Conservation (phyloP, 2,888 invertebrate species). For the Pherbina coryleti region DNA sequence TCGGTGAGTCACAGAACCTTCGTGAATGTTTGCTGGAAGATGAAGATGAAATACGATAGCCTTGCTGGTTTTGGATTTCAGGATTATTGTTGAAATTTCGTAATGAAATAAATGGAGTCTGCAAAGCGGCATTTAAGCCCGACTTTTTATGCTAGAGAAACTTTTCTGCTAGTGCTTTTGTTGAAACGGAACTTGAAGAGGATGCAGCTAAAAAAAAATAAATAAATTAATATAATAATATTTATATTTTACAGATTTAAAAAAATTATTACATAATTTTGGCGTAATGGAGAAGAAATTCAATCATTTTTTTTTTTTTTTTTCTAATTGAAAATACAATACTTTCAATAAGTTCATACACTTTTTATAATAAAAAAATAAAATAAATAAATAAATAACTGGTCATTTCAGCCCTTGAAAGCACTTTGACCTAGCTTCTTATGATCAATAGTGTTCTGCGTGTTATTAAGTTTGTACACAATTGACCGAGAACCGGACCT, state of each 20-base stretch:
- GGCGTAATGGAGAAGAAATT: too few species aligned
- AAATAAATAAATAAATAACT: too few species aligned
- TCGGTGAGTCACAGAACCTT: conserved; percentile 10
- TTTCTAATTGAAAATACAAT: too few species aligned
- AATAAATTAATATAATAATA: conserved; percentile 17
- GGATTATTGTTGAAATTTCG: conserved; percentile 29
- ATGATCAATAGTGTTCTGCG: too few species aligned
- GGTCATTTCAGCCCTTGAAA: too few species aligned
- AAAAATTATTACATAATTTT: too few species aligned
- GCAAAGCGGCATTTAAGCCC: conserved; percentile 69
- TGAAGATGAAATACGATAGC: conserved; percentile 26
- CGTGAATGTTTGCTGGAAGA: conserved; percentile 24
- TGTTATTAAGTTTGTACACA: too few species aligned
- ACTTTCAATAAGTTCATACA: too few species aligned
- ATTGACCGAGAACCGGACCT: too few species aligned
- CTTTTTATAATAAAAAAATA: too few species aligned
- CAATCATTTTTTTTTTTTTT: too few species aligned
- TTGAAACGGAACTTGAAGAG: conserved; percentile 74
- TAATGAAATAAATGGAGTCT: conserved; percentile 52
- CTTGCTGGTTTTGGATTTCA: conserved; percentile 6
- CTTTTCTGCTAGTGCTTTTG: conserved; percentile 65
- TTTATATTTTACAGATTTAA: background rate
- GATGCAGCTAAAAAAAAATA: conserved; percentile 61
- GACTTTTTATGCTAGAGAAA: conserved; percentile 67
- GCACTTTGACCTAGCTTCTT: too few species aligned